Base-by-base conservation (phyloP, 2,888 invertebrate species). In the Calliopum simillimum region DNA sequence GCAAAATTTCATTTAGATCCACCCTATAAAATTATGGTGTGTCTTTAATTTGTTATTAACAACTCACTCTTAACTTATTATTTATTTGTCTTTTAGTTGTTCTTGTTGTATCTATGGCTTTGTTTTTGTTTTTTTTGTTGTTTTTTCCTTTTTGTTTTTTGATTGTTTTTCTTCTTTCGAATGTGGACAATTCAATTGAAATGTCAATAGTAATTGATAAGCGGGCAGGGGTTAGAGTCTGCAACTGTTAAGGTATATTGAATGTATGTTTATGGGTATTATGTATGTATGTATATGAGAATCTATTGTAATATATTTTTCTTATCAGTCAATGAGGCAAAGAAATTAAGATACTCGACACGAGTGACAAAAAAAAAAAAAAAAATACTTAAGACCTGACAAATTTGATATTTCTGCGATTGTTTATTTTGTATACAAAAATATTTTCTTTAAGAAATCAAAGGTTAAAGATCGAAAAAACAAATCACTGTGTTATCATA, bases 141-240 rank as follows among this genome's bases (percentile, higher is more conserved):
- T 12, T 43, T 59, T 41, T 59, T 23, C 33, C n/a, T n/a, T 25
- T 56, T 23, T 56, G n/a, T 56, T 56, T 56, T 56, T n/a, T n/a
- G n/a, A n/a, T n/a, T 56, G n/a, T 56, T 56, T 56, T 56, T 56
- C 25, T 25, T n/a, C 14, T 51, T 14, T 51, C 12, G n/a, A 56
- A 56, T 44, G 23, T 16, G 25, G 66, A 66, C 43, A 58, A 56
- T 56, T 56, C 46, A 46, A 19, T 56, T 46, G 16, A 47, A 66
- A 25, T 56, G 66, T 23, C 66, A 66, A 66, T 66, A 41, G 46
- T 66, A 56, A 66, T 66, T 66, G 66, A 66, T 66, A 56, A 63
- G 25, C 23, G 63, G 23, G 44, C 55, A 23, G 55, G 55, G 55
- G 55, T 56, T 14, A 51, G 21, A 16, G 56, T 56, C 56, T 56